These are phyloP conservation scores for Seira ritae DNA, from an alignment of 2,888 invertebrate species.

Conservation along the genomic window DNA sequence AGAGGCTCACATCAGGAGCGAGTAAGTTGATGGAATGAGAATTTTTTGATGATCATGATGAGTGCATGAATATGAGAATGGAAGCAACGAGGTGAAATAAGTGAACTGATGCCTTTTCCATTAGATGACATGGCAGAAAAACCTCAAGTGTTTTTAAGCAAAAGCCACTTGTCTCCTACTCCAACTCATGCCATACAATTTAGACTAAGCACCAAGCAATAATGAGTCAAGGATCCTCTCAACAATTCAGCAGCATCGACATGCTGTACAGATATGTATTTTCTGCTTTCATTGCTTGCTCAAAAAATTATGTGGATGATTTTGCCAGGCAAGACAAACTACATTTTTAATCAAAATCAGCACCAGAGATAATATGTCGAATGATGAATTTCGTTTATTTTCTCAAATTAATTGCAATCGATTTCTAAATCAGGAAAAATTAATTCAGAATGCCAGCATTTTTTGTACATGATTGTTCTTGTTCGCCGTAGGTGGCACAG, in stretches of 20 bases:
- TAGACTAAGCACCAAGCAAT: slow-evolving; percentile 62
- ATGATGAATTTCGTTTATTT: too few relatives aligned
- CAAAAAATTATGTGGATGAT: too few relatives aligned
- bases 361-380: too few relatives aligned
- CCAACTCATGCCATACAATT: slow-evolving; percentile 68
- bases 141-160: slow-evolving; percentile 72
- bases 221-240: slow-evolving; percentile 68
- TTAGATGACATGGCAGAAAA: slow-evolving; percentile 72
- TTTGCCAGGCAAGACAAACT: too few relatives aligned
- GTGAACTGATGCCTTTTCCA: slow-evolving; percentile 72
- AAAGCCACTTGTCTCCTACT: slow-evolving; percentile 68
- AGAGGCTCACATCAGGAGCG: too few relatives aligned
- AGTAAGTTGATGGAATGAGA: too few relatives aligned
- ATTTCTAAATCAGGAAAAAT: too few relatives aligned
- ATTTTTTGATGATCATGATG: background rate
- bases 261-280: slow-evolving; percentile 21
- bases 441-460: too few relatives aligned
- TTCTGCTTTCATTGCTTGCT: background rate
- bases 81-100: slow-evolving; percentile 56
- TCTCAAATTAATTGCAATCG: too few relatives aligned
- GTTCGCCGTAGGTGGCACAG: slow-evolving; percentile 55
- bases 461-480: too few relatives aligned
- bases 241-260: slow-evolving; percentile 11
- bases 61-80: slow-evolving; percentile 39
- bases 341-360: too few relatives aligned